phyloP scores from a whole-genome alignment of 1,140 invertebrate genomes.

The Euglossa dilemma region DNA sequence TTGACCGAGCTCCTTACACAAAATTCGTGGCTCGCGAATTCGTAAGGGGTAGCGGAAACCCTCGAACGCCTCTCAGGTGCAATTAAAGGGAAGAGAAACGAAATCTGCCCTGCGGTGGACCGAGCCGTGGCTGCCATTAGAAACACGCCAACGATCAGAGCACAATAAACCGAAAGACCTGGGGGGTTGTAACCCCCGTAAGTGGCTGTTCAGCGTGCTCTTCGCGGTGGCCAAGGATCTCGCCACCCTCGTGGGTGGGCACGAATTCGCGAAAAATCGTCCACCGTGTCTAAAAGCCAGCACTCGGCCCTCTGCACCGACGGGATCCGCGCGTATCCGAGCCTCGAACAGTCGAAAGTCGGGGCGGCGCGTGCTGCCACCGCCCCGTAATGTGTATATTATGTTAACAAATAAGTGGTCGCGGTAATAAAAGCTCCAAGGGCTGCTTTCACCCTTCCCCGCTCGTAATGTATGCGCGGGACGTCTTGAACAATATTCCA shows the following conservation, averaged over 20 bases:
- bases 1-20: background rate
- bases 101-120: background rate
- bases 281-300: constrained; percentile 75
- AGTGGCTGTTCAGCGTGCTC: constrained; percentile 33
- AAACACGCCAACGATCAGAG: constrained; percentile 38
- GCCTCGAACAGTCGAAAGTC: constrained; percentile 19
- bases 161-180: background rate
- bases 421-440: constrained; percentile 76
- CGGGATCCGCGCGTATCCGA: background rate
- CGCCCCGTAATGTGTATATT: constrained; percentile 79
- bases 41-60: background rate
- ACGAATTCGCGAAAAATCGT: constrained; percentile 68
- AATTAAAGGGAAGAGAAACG: constrained; percentile 23
- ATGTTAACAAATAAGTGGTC: constrained; percentile 81
- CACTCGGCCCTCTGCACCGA: background rate
- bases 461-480: constrained; percentile 76
- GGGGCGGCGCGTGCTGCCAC: constrained; percentile 59
- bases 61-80: constrained; percentile 9
- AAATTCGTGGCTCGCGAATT: no score
- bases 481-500: constrained; percentile 79
- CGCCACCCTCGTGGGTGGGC: background rate
- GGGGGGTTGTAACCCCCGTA: constrained; percentile 12
- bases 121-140: background rate
- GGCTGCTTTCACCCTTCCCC: constrained; percentile 29
- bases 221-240: constrained; percentile 28